phyloP scores from a whole-genome alignment of 37 sponge, comb jelly and placozoan genomes.

The Ianthella basta region DNA sequence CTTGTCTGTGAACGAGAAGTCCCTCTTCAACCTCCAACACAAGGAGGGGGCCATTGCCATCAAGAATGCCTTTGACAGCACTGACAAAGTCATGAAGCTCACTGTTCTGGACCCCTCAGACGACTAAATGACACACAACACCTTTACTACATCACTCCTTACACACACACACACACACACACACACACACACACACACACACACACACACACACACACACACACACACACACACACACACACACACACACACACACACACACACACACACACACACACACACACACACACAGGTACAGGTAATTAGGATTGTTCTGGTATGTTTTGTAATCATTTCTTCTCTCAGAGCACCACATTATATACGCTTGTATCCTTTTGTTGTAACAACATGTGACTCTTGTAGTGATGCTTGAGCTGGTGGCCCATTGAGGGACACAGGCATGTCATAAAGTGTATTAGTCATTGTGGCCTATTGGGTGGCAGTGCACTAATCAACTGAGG shows the following conservation, averaged over 20 bases:
- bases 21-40: slow-evolving; percentile 76
- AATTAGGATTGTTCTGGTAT: no score
- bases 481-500: no score
- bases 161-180: slow-evolving; percentile 18
- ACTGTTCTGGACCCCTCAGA: slow-evolving; percentile 53
- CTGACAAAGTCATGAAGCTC: slow-evolving; percentile 65
- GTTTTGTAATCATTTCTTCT: no score
- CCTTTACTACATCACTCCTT: no score
- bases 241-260: slow-evolving; percentile 32
- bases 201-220: slow-evolving; percentile 18
- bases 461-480: background rate
- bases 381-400: no score
- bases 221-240: slow-evolving; percentile 30
- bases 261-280: slow-evolving; percentile 24
- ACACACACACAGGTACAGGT: background rate
- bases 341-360: no score
- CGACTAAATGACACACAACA: background rate
- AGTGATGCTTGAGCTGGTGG: no score
- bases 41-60: slow-evolving; percentile 79
- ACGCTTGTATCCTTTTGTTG: no score
- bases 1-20: slow-evolving; percentile 53
- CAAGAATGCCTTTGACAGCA: slow-evolving; percentile 83
- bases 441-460: no score
- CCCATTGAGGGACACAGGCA: no score
- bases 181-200: slow-evolving; percentile 40